These are phyloP conservation scores for Desmodus rotundus DNA, from an alignment of 2,113 vertebrate genomes.

Conservation along the genomic window DNA sequence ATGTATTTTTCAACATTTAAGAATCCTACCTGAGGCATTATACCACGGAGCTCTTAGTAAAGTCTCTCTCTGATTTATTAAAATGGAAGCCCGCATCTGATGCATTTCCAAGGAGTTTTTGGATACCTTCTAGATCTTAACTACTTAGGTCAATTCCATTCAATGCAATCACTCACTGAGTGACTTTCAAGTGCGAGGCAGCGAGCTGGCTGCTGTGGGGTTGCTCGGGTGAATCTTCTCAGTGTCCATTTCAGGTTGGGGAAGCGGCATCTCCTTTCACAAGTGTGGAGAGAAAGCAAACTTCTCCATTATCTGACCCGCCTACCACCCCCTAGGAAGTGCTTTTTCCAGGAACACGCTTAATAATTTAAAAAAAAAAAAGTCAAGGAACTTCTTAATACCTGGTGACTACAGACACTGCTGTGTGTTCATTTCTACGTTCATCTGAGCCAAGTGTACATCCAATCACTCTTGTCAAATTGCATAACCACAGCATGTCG, in stretches of 20 bases:
- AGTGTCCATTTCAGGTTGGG: background rate
- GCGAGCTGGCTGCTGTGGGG: background rate
- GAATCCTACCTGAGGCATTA: background rate
- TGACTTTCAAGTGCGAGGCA: conserved; percentile 20
- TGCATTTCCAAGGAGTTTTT: conserved; percentile 7
- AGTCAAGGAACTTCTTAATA: background rate
- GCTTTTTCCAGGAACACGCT: background rate
- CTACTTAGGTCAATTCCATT: conserved; percentile 42
- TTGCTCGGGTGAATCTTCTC: background rate
- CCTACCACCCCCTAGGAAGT: background rate
- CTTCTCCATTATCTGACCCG: background rate
- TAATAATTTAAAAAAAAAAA: background rate
- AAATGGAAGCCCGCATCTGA: background rate
- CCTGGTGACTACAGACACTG: background rate
- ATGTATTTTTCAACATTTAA: background rate
- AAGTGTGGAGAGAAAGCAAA: background rate
- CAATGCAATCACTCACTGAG: background rate
- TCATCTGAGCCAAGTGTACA: background rate
- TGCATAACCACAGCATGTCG: conserved; percentile 65
- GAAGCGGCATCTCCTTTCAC: background rate
- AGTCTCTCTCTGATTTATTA: background rate
- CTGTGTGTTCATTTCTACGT: background rate
- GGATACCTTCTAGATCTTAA: conserved; percentile 33
- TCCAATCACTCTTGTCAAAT: conserved; percentile 2
- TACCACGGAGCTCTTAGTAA: background rate